Percentiles rank a stretch among this genome's conserved stretches.
These are phyloP conservation scores for Theristicus caerulescens DNA, from an alignment of 2,113 vertebrate species.

Conservation along the genomic window DNA sequence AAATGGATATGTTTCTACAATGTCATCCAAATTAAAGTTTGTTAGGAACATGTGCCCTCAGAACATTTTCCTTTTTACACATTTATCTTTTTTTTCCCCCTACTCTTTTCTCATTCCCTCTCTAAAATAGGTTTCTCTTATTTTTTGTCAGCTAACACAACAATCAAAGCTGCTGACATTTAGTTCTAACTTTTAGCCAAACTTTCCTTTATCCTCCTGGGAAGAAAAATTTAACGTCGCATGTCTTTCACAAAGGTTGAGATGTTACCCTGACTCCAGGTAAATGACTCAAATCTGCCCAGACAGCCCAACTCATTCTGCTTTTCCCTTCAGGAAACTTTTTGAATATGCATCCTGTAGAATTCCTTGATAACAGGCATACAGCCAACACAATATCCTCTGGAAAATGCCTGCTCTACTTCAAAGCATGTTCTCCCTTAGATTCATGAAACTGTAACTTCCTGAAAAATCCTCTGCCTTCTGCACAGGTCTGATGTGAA, in stretches of 20 bases:
- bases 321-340: constrained; percentile 28
- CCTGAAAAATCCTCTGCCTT: neutral
- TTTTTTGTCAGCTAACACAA: neutral
- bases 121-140: neutral
- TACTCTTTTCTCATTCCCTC: neutral
- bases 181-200: neutral
- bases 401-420: neutral
- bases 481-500: neutral
- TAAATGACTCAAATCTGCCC: neutral
- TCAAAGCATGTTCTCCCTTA: neutral
- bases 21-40: neutral
- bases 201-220: neutral
- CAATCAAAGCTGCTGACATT: neutral
- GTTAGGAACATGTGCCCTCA: neutral
- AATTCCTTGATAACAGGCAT: neutral
- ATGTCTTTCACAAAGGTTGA: neutral
- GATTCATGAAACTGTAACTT: neutral
- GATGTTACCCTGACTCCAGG: neutral
- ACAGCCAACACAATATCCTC: neutral
- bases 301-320: neutral
- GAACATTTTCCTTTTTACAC: neutral
- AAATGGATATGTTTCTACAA: neutral
- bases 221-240: neutral
- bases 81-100: accelerated
- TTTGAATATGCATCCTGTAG: neutral